These are phyloP conservation scores for Mugil cephalus DNA, from an alignment of 2,113 vertebrate genomes.

Conservation along the genomic window DNA sequence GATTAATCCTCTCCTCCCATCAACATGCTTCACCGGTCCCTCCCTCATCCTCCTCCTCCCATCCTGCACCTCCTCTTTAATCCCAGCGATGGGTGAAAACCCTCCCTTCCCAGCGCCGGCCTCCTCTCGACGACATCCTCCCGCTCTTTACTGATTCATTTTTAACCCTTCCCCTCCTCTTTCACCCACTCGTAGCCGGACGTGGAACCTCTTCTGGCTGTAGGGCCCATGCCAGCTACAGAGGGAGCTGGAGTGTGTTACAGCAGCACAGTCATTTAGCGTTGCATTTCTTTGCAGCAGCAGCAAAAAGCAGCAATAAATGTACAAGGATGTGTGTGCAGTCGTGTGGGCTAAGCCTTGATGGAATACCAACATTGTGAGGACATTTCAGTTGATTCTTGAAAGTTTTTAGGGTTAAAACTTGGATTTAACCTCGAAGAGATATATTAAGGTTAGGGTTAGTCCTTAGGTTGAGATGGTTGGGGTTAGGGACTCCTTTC, in stretches of 20 bases:
- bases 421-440: too few species aligned
- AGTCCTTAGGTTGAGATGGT: too few species aligned
- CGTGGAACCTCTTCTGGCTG: not conserved
- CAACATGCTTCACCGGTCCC: not conserved
- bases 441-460: too few species aligned
- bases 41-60: not conserved
- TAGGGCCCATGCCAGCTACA: not conserved
- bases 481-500: too few species aligned
- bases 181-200: slow-evolving; percentile 3
- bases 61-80: slow-evolving; percentile 18
- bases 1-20: slow-evolving; percentile 3
- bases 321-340: slow-evolving; percentile 10
- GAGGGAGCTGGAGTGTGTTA: not conserved
- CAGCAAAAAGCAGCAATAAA: not conserved
- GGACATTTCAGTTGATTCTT: too few species aligned
- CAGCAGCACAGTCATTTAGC: slow-evolving; percentile 15
- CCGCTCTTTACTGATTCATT: slow-evolving; percentile 1
- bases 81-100: not conserved
- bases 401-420: too few species aligned
- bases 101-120: not conserved
- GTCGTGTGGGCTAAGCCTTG: not conserved
- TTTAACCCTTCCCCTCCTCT: slow-evolving; percentile 11
- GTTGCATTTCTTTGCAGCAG: slow-evolving; percentile 4
- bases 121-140: not conserved
- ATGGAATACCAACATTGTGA: too few species aligned